A percentile compares a stretch with the other conserved stretches of the same genome.
These are phyloP conservation scores for Gymnoscelis rufifasciata DNA, from an alignment of 2,888 invertebrate genomes.

Conservation along the genomic window DNA sequence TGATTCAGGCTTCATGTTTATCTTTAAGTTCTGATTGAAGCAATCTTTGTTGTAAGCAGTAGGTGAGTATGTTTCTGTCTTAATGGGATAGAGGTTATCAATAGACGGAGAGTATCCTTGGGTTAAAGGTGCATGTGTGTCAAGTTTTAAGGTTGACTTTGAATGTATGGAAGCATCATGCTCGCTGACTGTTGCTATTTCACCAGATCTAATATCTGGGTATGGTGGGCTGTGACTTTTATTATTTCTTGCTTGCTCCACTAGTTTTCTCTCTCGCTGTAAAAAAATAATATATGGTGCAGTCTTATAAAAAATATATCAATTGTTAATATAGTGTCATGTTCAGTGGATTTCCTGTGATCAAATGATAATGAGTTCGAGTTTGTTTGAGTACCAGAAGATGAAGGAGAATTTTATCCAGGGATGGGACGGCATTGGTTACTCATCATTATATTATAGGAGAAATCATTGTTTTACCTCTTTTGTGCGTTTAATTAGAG, in stretches of 20 bases:
- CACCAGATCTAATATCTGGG: constrained; percentile 13
- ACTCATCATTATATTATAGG: too few relatives aligned
- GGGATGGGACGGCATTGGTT: too few relatives aligned
- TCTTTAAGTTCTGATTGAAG: background rate
- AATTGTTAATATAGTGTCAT: too few relatives aligned
- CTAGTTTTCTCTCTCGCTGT: constrained; percentile 31
- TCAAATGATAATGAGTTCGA: too few relatives aligned
- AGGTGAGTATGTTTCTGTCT: constrained; percentile 12
- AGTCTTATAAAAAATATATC: too few relatives aligned
- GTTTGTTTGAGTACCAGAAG: too few relatives aligned
- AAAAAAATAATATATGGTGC: constrained; percentile 8
- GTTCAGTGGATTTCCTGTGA: too few relatives aligned
- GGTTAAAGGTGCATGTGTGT: background rate
- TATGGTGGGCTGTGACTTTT: constrained; percentile 9
- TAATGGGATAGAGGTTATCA: constrained; percentile 4
- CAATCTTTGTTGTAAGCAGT: constrained; percentile 1
- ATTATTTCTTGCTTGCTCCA: constrained; percentile 14
- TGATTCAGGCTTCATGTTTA: constrained; percentile 18
- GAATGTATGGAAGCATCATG: constrained; percentile 18
- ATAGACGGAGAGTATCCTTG: constrained; percentile 8
- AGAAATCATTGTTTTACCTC: constrained; percentile 30
- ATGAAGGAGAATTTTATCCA: too few relatives aligned
- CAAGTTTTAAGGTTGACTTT: constrained; percentile 17
- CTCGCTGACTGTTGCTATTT: constrained; percentile 13
- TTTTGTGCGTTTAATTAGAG: constrained; percentile 40